Percentiles rank a stretch among this genome's conserved stretches.
Conservation (phyloP, 1,140 invertebrate species). For the Brachionus plicatilis region DNA sequence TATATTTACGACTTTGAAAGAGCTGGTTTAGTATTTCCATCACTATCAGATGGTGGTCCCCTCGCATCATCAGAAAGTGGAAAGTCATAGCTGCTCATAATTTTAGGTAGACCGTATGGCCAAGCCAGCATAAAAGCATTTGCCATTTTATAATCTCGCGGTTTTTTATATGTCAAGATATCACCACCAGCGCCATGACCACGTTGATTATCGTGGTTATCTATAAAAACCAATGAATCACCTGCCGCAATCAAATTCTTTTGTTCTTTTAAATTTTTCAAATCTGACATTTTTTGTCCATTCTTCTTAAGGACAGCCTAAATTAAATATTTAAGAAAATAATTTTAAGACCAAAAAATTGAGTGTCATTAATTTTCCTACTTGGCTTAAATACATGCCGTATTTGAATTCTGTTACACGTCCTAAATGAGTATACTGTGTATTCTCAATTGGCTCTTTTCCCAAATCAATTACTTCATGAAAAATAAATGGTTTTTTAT, state of each 20-base stretch:
- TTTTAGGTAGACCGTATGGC: conserved; percentile 65
- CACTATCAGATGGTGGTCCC: conserved; percentile 53
- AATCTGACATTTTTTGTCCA: conserved; percentile 44
- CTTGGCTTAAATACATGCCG: conserved; percentile 55
- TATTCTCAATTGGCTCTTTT: conserved; percentile 63
- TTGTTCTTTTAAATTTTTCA: conserved; percentile 46
- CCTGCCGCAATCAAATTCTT: conserved; percentile 49
- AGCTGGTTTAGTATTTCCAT: conserved; percentile 60
- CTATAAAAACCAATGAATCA: conserved; percentile 56
- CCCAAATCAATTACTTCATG: conserved; percentile 76
- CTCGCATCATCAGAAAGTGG: conserved; percentile 41
- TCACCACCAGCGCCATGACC: conserved; percentile 49
- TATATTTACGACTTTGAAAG: background rate
- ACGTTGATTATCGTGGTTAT: conserved; percentile 59
- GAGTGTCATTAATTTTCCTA: conserved; percentile 25
- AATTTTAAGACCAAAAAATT: background rate
- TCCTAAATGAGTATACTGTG: conserved; percentile 51
- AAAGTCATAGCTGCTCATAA: conserved; percentile 69
- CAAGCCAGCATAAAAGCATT: conserved; percentile 72
- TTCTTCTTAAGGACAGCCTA: background rate
- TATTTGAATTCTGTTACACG: conserved; percentile 68
- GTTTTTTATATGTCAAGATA: conserved; percentile 51
- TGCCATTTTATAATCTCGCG: conserved; percentile 65
- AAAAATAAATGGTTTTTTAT: conserved; percentile 58
- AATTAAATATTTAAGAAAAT: background rate